Evolutionary conservation across 2,797 vertebrate species (phyloP), one percentile per base, ranked within the genome.

Genomic region (Geotrypetes seraphini): DNA sequence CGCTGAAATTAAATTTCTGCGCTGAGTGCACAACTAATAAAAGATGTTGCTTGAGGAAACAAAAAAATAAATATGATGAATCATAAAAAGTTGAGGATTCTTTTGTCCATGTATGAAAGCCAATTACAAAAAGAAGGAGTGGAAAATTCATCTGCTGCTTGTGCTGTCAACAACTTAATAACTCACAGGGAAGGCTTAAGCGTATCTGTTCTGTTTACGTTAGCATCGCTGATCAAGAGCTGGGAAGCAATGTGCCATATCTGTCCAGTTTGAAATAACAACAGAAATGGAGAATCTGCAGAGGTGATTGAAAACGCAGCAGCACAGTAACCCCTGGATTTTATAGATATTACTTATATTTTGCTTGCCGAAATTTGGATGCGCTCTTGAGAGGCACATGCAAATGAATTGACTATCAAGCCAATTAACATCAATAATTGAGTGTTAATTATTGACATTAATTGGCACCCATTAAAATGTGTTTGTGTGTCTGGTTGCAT

Each of bases 41-140:
- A 96, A 89, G 79, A 91, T 83, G 85, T 90, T 88, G 88, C 88
- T 89, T 72, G 85, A 90, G 87, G 92, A 95, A 91, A 93, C 87
- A 87, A 92, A 83, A n/a, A 91, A 90, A 92, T 87, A 92, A 92
- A 94, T 90, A 90, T 92, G 90, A 95, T 90, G 87, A 91, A 95
- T 95, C 88, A 88, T 85, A 86, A 86, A n/a, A 84, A 85, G 82
- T 88, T 81, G 45, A 78, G 73, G 79, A 25, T 53, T 75, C 82
- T 83, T 85, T 75, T 82, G 85, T 88, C 90, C 85, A 73, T 86
- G 87, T 80, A 81, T 77, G 69, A 82, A 80, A 91, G 86, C 93
- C 88, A 94, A 90, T 96, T 93, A 96, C 73, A 72, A 79, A 87
- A 82, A 79, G 81, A 87, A 79, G n/a, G n/a, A n/a, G n/a, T 85